phyloP scores from a whole-genome alignment of 2,888 invertebrate species.

The Pammene fasciana region DNA sequence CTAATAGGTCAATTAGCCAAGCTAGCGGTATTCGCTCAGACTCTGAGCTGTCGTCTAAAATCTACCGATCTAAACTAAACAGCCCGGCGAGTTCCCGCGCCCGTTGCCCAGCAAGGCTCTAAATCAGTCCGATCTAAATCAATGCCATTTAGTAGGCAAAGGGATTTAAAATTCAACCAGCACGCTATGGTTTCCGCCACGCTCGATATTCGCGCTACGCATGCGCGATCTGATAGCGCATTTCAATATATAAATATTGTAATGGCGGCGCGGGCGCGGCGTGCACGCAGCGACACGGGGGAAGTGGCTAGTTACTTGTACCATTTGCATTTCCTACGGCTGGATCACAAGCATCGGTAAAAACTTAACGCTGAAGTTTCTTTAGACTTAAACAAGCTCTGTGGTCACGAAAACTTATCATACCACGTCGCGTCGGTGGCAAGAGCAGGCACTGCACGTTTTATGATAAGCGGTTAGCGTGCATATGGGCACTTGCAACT shows the following conservation, averaged over 20 bases:
- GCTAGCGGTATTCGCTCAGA: constrained; percentile 1
- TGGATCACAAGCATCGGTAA: neutral
- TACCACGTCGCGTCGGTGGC: constrained; percentile 3
- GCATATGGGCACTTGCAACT: no score
- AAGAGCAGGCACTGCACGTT: no score
- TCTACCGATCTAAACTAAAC: constrained; percentile 1
- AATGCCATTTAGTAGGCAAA: constrained; percentile 35
- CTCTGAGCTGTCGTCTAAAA: neutral
- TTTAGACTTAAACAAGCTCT: constrained; percentile 2
- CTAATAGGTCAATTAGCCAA: constrained; percentile 14
- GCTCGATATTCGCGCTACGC: constrained; percentile 37
- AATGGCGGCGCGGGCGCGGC: constrained; percentile 30
- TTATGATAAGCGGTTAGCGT: no score
- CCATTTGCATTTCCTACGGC: constrained; percentile 36
- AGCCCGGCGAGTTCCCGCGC: constrained; percentile 1
- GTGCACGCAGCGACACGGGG: constrained; percentile 35
- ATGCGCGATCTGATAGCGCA: constrained; percentile 40
- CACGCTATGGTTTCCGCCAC: constrained; percentile 42
- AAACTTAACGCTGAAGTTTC: constrained; percentile 9
- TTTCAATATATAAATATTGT: constrained; percentile 43
- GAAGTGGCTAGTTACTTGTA: constrained; percentile 34
- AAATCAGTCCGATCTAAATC: constrained; percentile 31
- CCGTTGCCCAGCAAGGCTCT: neutral
- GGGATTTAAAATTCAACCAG: constrained; percentile 41
- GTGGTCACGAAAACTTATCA: constrained; percentile 12